Percentiles rank a stretch among this genome's conserved stretches.
phyloP scores from a whole-genome alignment of 2,888 invertebrate genomes.

The Caradrina clavipalpis region DNA sequence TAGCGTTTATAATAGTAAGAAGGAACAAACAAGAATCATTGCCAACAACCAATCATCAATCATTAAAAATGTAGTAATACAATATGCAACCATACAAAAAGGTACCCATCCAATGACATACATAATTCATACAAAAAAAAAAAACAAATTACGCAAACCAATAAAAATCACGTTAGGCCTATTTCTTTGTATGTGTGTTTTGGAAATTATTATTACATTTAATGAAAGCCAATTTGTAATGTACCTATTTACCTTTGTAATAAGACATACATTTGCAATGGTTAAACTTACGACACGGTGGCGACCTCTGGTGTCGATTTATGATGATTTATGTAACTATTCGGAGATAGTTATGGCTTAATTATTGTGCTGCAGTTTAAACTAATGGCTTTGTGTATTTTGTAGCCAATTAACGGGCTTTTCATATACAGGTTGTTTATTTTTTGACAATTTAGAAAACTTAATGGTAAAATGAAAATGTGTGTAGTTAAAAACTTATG shows the following conservation, averaged over 20 bases:
- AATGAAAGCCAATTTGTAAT: conserved; percentile 16
- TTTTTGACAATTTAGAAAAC: too few species aligned
- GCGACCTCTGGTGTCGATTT: conserved; percentile 28
- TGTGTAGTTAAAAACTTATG: too few species aligned
- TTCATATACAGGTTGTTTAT: neutral
- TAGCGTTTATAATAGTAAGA: too few species aligned
- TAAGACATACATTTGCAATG: conserved; percentile 10
- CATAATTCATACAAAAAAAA: conserved; percentile 5
- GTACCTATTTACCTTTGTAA: neutral
- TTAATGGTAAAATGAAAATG: too few species aligned
- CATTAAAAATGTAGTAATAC: conserved; percentile 25
- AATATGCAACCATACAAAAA: neutral
- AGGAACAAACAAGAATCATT: neutral
- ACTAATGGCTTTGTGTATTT: conserved; percentile 6
- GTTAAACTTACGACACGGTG: conserved; percentile 11
- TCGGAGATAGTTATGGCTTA: conserved; percentile 8
- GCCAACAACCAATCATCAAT: conserved; percentile 7
- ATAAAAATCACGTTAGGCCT: conserved; percentile 11
- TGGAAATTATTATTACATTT: conserved; percentile 12
- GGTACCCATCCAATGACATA: conserved; percentile 7
- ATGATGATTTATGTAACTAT: conserved; percentile 33
- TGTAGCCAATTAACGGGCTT: neutral
- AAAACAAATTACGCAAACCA: conserved; percentile 10
- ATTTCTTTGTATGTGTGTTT: conserved; percentile 19
- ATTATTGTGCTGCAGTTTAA: neutral